phyloP scores from a whole-genome alignment of 2,113 vertebrate genomes.

The Eolophus roseicapilla region DNA sequence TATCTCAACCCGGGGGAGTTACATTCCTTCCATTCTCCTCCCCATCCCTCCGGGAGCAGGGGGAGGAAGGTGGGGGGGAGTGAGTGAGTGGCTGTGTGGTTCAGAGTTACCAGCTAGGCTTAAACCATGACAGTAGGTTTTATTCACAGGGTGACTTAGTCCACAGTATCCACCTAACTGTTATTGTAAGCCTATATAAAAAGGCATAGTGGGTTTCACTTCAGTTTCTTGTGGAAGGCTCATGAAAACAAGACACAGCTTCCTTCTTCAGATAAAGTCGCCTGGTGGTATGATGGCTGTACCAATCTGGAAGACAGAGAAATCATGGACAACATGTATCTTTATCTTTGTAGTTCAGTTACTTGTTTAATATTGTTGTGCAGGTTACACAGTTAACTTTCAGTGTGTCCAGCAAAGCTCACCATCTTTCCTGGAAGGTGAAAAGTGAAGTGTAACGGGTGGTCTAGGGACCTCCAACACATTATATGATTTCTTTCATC shows the following conservation, averaged over 20 bases:
- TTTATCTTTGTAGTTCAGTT: neutral
- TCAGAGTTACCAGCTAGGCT: too few species aligned
- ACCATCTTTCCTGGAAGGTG: neutral
- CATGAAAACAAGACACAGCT: neutral
- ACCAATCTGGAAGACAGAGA: neutral
- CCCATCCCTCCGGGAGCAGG: too few species aligned
- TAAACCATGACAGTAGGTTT: neutral
- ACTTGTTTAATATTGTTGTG: neutral
- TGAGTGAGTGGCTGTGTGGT: too few species aligned
- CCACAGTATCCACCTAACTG: neutral
- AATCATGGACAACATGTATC: neutral
- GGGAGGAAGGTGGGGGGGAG: too few species aligned
- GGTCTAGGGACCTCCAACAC: neutral
- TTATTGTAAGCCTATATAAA: neutral
- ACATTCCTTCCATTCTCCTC: too few species aligned
- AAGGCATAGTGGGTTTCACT: neutral
- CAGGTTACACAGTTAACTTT: neutral
- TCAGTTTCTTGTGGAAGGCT: neutral
- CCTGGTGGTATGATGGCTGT: neutral
- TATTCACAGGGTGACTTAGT: conserved; percentile 6
- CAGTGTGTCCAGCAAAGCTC: neutral
- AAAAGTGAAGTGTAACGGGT: neutral
- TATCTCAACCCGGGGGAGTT: too few species aligned
- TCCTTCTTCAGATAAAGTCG: neutral
- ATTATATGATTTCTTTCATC: neutral